phyloP scores from a whole-genome alignment of 2,113 vertebrate species.

The Podilymbus podiceps region DNA sequence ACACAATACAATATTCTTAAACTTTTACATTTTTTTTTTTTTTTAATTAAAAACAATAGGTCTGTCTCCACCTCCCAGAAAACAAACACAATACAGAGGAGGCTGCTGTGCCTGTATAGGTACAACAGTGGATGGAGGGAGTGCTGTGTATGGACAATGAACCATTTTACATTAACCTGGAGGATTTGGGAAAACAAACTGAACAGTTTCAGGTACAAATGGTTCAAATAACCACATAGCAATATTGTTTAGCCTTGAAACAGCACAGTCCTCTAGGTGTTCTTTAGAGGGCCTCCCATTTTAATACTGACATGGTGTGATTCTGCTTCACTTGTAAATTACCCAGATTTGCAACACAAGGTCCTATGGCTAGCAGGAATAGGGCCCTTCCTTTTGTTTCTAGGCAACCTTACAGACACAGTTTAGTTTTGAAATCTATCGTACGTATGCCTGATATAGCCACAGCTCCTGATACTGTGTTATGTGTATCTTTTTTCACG shows the following conservation, averaged over 20 bases:
- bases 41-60: conserved; percentile 59
- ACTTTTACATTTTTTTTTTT: conserved; percentile 56
- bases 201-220: conserved; percentile 59
- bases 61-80: conserved; percentile 60
- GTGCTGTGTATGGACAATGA: conserved; percentile 51
- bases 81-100: conserved; percentile 58
- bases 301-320: conserved; percentile 55
- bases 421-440: not conserved
- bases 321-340: not conserved
- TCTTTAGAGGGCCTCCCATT: conserved; percentile 38
- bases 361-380: not conserved
- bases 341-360: not conserved
- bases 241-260: conserved; percentile 33
- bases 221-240: conserved; percentile 46
- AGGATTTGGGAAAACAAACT: conserved; percentile 38
- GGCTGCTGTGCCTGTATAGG: conserved; percentile 52
- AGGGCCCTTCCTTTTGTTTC: not conserved
- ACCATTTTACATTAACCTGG: conserved; percentile 58
- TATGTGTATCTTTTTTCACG: not conserved
- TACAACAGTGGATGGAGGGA: conserved; percentile 50
- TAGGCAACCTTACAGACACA: not conserved
- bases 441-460: not conserved
- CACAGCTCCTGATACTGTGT: not conserved
- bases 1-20: conserved; percentile 62
- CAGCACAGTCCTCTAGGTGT: conserved; percentile 43